A percentile compares a stretch with the other conserved stretches of the same genome.
These are phyloP conservation scores for Rhynchophorus ferrugineus DNA, from an alignment of 1,140 invertebrate species.

Conservation along the genomic window DNA sequence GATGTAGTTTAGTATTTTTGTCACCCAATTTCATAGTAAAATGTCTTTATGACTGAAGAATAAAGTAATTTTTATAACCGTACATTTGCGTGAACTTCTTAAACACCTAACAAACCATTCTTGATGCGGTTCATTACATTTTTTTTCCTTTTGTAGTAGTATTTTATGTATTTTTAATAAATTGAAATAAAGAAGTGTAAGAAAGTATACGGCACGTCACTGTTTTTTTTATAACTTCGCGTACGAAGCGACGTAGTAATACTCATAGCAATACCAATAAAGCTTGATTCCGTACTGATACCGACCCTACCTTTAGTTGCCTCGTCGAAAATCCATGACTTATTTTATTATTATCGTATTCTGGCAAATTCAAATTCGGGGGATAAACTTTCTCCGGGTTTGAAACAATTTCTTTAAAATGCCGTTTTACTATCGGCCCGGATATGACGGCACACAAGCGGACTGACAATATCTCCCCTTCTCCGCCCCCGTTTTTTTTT, in stretches of 20 bases:
- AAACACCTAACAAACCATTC: too few species aligned
- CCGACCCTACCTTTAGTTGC: neutral
- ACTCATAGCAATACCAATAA: neutral
- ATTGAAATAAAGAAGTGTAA: too few species aligned
- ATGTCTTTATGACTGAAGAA: too few species aligned
- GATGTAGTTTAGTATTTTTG: too few species aligned
- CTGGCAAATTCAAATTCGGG: constrained; percentile 11
- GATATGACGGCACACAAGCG: constrained; percentile 11
- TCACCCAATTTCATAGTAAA: too few species aligned
- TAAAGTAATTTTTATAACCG: too few species aligned
- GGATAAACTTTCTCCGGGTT: constrained; percentile 11
- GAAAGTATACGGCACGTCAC: too few species aligned
- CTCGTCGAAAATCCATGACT: constrained; percentile 15
- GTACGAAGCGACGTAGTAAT: neutral
- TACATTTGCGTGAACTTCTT: too few species aligned
- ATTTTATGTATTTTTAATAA: too few species aligned
- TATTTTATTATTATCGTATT: constrained; percentile 27
- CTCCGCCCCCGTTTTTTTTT: neutral
- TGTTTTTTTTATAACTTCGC: neutral
- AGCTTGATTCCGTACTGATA: neutral
- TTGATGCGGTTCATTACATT: too few species aligned
- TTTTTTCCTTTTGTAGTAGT: too few species aligned
- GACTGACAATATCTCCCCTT: constrained; percentile 1
- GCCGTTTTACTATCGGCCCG: constrained; percentile 15
- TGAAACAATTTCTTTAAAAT: constrained; percentile 21